phyloP scores from a whole-genome alignment of 2,888 invertebrate species.

The Brachycybe producta region DNA sequence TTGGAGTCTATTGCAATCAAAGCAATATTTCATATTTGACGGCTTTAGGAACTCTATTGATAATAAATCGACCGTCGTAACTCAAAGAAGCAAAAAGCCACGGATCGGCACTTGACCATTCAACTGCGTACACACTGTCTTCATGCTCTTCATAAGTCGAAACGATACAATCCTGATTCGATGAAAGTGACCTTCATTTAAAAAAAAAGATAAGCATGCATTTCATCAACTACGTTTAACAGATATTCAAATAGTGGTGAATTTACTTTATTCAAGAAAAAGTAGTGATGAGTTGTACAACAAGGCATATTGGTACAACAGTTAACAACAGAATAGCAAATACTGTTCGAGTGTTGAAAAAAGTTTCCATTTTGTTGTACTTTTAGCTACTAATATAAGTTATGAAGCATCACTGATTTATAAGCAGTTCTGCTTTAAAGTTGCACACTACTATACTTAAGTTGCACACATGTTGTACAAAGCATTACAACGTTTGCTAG shows the following conservation, averaged over 20 bases:
- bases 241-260: background rate
- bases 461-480: too few species aligned
- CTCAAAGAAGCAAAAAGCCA: constrained; percentile 99
- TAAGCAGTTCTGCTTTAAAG: too few species aligned
- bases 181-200: background rate
- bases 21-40: constrained; percentile 86
- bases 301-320: too few species aligned
- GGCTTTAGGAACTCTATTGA: constrained; percentile 83
- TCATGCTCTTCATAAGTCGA: constrained; percentile 93
- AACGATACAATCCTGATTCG: constrained; percentile 67
- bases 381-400: too few species aligned
- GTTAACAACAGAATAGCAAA: too few species aligned
- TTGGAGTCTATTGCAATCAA: constrained; percentile 36
- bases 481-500: too few species aligned
- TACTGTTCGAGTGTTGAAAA: too few species aligned
- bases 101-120: constrained; percentile 95
- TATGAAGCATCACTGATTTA: too few species aligned
- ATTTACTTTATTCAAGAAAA: too few species aligned
- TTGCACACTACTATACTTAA: too few species aligned
- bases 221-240: background rate
- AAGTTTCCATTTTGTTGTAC: too few species aligned
- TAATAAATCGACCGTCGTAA: constrained; percentile 87
- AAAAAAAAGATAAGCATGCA: background rate
- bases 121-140: constrained; percentile 92
- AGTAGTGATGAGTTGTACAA: too few species aligned